phyloP scores from a whole-genome alignment of 1,140 invertebrate species.

The Aphelenchoides avenae region DNA sequence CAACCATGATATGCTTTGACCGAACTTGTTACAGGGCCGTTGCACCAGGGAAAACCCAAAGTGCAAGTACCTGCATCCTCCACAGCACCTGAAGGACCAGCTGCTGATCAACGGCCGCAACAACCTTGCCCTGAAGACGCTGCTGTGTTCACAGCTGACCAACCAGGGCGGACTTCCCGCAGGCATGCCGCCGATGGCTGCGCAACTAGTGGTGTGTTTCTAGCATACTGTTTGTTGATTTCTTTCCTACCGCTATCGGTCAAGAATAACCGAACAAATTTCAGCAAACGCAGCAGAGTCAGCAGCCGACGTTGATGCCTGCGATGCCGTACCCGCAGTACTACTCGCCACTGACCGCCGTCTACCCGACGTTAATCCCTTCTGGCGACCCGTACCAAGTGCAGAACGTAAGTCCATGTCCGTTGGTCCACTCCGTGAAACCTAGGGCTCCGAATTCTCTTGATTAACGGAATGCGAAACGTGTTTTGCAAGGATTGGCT shows the following conservation, averaged over 20 bases:
- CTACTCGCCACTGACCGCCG: constrained; percentile 34
- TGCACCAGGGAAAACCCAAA: constrained; percentile 99
- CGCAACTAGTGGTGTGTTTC: constrained; percentile 43
- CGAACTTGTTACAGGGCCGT: constrained; percentile 73
- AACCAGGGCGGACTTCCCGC: constrained; percentile 21
- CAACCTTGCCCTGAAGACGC: constrained; percentile 84
- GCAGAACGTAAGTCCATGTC: constrained; percentile 40
- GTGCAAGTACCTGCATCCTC: constrained; percentile 90
- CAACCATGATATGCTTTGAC: constrained; percentile 1
- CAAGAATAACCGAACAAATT: background rate
- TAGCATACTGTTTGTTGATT: constrained; percentile 9
- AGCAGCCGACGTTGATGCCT: constrained; percentile 32
- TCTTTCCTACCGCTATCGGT: background rate
- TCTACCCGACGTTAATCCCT: constrained; percentile 36
- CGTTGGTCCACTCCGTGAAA: constrained; percentile 15
- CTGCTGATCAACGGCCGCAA: constrained; percentile 98
- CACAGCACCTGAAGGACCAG: constrained; percentile 98
- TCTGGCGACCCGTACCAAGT: constrained; percentile 38
- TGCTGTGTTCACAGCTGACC: constrained; percentile 44
- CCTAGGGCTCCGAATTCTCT: constrained; percentile 6
- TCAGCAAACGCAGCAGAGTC: constrained; percentile 43
- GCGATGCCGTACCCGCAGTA: constrained; percentile 38
- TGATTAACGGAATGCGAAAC: background rate
- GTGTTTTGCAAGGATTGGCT: constrained; percentile 6
- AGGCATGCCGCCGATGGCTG: constrained; percentile 22